Base-by-base conservation (phyloP, 2,797 vertebrate genomes). In the Smutsia gigantea region DNA sequence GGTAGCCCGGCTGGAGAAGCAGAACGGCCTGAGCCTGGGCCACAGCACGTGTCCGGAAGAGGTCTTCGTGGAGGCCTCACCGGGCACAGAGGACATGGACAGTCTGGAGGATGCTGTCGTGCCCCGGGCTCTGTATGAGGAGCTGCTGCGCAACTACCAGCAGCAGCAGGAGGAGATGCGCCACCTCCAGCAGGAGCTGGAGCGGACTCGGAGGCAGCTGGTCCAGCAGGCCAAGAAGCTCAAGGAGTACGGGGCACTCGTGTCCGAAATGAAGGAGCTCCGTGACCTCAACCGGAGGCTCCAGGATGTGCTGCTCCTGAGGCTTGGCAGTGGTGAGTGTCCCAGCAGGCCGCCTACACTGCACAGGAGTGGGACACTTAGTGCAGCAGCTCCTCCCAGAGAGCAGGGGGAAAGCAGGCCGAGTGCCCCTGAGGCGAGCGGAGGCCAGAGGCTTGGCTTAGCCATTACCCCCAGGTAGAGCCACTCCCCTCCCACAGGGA, bases 171-270 rank as follows among this genome's bases (percentile, higher is more conserved):
- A 99, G 97, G 99, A 99, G 98, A 99, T 99, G 99, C 99, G 99
- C 93, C 99, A 99, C 97, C 99, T 99, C 98, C 99, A 99, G 96
- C 99, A 99, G 98, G 99, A 99, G 98, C 99, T 99, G 91, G 99
- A 99, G 98, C 99, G 99, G 97, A 99, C 99, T 8, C 99, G 99
- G 92, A 98, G 99, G 90, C 99, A 99, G 98, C 99, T 99, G 94
- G 99, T 99, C n/a, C 99, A 99, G 97, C 99, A 99, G 98, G 99
- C 99, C 98, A 99, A 99, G 99, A 99, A 99, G 98, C 99, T 99
- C 61, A 99, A 99, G 98, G 99, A 99, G 98, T 99, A 99, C 63
- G 99, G 99, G 97, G 99, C 99, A 88, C 99, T 99, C 97, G 99
- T 99, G 98, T 99, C 99, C 21, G 99, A 99, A 98, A 99, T 99